Conservation (phyloP, 2,888 invertebrate species). For the Dynastes maya region DNA sequence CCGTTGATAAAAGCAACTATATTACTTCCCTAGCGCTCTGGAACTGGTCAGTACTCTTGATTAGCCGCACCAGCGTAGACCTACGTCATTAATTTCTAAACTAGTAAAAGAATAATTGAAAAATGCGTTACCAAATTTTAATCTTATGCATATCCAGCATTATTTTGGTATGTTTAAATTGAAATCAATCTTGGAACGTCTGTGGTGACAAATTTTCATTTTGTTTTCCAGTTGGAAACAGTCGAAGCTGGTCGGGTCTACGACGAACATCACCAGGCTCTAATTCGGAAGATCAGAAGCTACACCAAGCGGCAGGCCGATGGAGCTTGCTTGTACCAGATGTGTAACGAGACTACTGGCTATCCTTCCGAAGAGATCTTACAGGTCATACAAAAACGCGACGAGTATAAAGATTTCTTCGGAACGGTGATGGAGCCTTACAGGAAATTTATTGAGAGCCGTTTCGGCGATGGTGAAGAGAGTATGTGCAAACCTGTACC, state of each 20-base stretch:
- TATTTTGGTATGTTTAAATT: background rate
- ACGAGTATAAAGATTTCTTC: slow-evolving; percentile 46
- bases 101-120: no score
- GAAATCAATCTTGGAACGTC: no score
- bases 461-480: background rate
- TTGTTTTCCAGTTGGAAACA: no score
- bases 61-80: no score
- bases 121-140: no score
- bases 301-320: slow-evolving; percentile 13
- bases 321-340: slow-evolving; percentile 45
- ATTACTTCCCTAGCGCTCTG: background rate
- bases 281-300: slow-evolving; percentile 23
- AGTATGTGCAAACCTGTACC: slow-evolving; percentile 37
- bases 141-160: no score
- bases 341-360: slow-evolving; percentile 48
- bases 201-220: no score
- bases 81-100: background rate
- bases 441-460: background rate
- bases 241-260: no score
- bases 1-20: slow-evolving; percentile 1
- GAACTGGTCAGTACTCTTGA: background rate
- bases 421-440: slow-evolving; percentile 52
- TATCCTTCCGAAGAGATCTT: slow-evolving; percentile 49
- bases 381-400: slow-evolving; percentile 38
- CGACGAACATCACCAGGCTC: slow-evolving; percentile 5